phyloP scores from a whole-genome alignment of 2,113 vertebrate genomes.

The Oryzias celebensis region DNA sequence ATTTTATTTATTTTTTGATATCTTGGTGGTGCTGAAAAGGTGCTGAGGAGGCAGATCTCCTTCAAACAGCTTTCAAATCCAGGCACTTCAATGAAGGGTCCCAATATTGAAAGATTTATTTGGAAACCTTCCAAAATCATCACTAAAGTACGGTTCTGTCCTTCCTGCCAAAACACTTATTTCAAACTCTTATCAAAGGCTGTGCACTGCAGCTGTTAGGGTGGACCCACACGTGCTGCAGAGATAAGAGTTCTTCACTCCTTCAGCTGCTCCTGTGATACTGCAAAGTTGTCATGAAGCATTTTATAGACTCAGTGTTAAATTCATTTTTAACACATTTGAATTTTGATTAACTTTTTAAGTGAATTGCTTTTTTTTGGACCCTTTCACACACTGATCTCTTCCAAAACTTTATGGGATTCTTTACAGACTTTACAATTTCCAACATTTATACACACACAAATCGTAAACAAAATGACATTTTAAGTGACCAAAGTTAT shows the following conservation, averaged over 20 bases:
- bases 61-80: slow-evolving; percentile 19
- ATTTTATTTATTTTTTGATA: no score
- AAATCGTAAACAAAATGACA: no score
- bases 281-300: neutral
- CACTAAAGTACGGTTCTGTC: neutral
- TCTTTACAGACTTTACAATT: no score
- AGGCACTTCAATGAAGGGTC: neutral
- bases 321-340: no score
- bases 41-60: neutral
- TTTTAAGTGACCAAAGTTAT: no score
- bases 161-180: slow-evolving; percentile 1
- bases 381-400: no score
- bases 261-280: slow-evolving; percentile 6
- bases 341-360: no score
- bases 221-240: slow-evolving; percentile 5
- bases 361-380: no score
- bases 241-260: slow-evolving; percentile 15
- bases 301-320: neutral
- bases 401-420: no score
- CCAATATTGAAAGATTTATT: slow-evolving; percentile 10
- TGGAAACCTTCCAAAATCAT: slow-evolving; percentile 6
- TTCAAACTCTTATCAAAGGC: slow-evolving; percentile 23
- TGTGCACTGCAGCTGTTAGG: slow-evolving; percentile 10
- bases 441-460: no score
- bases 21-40: no score